Base-by-base conservation (phyloP, 2,888 invertebrate genomes). In the Oxyscelio sp. region DNA sequence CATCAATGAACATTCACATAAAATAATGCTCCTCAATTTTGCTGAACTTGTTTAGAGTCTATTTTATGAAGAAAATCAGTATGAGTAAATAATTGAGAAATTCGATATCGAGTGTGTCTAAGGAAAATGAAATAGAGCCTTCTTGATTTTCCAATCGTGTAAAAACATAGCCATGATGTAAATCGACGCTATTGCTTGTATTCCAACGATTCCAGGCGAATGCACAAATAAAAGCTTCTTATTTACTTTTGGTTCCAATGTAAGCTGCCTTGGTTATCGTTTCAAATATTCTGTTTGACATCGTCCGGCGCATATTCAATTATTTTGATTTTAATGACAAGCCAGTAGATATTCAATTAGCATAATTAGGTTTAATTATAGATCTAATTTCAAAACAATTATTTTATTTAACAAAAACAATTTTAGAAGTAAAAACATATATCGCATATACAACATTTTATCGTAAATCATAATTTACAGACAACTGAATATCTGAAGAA, bases 101-200 rank as follows among this genome's bases (percentile, higher is more conserved):
- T 4, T 3, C 27, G 27, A 88, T 84, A 85, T 73, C 83, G 63
- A 73, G 48, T 24, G 50, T 68, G 40, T 52, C 50, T 68, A 50
- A 17, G 19, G 34, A 43, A 79, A 83, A 85, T 73, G 78, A 83
- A 88, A 87, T 85, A 85, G 65, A 75, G 83, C 86, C 81, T 81
- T 17, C 50, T 75, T 73, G 82, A 84, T 86, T 87, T 83, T 78
- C 80, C 87, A 77, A 68, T 80, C 75, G 77, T 70, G 52, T 66
- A 66, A 56, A 66, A 45, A 70, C 63, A 40, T 24, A 56, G 27
- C 11, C 31, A 34, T 34, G 52, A 65, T 50, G 34, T 17, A 38
- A 50, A n/a, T 65, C 1, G 50, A 50, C 11, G 50, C n/a, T 31
- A n/a, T 27, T 21, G 27, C 65, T 50, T 19, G 21, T 19, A 40